A percentile compares a stretch with the other conserved stretches of the same genome.
These are phyloP conservation scores for Rutpela maculata DNA, from an alignment of 2,888 invertebrate species.

Conservation along the genomic window DNA sequence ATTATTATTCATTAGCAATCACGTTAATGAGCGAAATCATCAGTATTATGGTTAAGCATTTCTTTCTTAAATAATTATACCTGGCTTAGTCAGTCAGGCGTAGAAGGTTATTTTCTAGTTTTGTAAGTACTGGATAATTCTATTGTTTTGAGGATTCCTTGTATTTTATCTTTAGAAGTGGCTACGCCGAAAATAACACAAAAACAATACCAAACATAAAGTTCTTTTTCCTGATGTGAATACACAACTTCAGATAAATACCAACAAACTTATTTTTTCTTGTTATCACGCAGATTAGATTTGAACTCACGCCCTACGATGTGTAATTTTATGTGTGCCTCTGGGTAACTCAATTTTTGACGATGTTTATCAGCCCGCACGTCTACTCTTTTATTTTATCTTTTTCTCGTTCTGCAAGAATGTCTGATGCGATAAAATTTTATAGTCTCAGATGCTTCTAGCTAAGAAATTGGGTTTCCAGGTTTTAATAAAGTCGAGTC, in stretches of 20 bases:
- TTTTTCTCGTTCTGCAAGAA: constrained; percentile 1
- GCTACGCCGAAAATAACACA: too few relatives aligned
- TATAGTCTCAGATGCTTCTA: neutral
- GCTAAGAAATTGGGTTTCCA: neutral
- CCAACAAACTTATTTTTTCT: neutral
- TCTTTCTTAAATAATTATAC: too few relatives aligned
- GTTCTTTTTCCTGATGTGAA: neutral
- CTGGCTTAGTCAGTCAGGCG: too few relatives aligned
- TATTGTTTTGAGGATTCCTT: too few relatives aligned
- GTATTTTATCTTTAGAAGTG: too few relatives aligned
- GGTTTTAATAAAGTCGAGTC: constrained; percentile 3
- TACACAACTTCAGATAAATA: neutral
- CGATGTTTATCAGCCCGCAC: neutral
- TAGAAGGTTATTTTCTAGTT: too few relatives aligned
- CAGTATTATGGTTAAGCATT: too few relatives aligned
- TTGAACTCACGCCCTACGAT: neutral
- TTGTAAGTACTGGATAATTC: too few relatives aligned
- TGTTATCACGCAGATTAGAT: neutral
- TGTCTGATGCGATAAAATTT: constrained; percentile 14
- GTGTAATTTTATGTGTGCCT: constrained; percentile 1
- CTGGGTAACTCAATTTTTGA: constrained; percentile 5
- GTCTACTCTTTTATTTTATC: constrained; percentile 10
- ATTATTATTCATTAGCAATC: too few relatives aligned
- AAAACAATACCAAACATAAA: neutral
- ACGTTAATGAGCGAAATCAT: too few relatives aligned